Percentiles rank a stretch among this genome's conserved stretches.
Conservation (phyloP, 2,113 vertebrate species). For the Otus sunia region DNA sequence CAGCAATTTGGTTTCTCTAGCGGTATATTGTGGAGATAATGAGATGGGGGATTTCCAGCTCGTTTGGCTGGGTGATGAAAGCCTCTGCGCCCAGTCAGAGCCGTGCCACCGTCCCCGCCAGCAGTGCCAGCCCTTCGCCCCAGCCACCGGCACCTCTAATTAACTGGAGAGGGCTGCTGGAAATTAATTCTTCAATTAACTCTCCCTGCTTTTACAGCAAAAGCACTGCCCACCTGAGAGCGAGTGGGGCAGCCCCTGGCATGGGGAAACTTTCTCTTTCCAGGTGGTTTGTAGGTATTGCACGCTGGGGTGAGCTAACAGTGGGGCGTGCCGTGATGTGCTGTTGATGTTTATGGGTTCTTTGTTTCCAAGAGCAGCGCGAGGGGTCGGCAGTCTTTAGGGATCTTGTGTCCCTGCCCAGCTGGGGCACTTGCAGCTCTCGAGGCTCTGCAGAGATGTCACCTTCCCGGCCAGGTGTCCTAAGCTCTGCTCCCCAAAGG, state of each 20-base stretch:
- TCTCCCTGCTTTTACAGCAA: neutral
- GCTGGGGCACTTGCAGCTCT: neutral
- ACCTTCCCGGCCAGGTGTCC: neutral
- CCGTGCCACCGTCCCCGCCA: fast-evolving
- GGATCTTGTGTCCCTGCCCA: neutral
- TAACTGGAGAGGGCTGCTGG: neutral
- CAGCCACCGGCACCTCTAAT: neutral
- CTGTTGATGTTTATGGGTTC: neutral
- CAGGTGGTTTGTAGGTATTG: neutral
- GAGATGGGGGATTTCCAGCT: conserved; percentile 27
- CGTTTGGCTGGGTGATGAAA: neutral
- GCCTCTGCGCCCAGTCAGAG: neutral
- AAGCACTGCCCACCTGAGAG: neutral
- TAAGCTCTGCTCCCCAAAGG: neutral
- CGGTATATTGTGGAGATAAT: neutral
- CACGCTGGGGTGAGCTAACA: neutral
- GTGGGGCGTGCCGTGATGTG: too few relatives aligned
- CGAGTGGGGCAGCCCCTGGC: fast-evolving
- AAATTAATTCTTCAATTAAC: neutral
- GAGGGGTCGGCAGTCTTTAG: fast-evolving
- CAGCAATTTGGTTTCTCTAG: neutral
- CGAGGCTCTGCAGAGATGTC: neutral
- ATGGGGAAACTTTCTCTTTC: neutral
- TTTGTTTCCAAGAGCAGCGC: fast-evolving
- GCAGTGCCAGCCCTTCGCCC: neutral